Percentiles rank a stretch among this genome's conserved stretches.
phyloP scores from a whole-genome alignment of 2,888 invertebrate genomes.

The Nasonovia ribisnigri region DNA sequence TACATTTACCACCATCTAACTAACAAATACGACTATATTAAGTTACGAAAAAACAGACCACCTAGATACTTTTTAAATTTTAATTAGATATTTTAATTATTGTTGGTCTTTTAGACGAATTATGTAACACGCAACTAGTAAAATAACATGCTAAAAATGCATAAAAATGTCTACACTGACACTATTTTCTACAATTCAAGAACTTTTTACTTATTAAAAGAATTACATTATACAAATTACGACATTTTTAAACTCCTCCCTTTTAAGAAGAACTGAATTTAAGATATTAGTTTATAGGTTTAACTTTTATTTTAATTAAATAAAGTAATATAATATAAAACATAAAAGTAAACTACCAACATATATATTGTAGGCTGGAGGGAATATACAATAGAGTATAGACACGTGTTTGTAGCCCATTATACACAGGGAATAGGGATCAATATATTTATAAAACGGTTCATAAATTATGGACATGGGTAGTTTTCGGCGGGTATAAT shows the following conservation, averaged over 20 bases:
- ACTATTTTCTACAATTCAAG: background rate
- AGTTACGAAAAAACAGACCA: background rate
- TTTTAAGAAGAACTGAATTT: background rate
- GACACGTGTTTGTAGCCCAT: constrained; percentile 45
- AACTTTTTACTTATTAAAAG: constrained; percentile 37
- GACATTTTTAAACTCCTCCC: background rate
- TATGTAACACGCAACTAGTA: constrained; percentile 23
- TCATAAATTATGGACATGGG: constrained; percentile 25
- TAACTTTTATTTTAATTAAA: constrained; percentile 53
- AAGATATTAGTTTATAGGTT: background rate
- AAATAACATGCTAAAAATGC: constrained; percentile 19
- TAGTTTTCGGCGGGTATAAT: constrained; percentile 1
- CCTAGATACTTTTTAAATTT: background rate
- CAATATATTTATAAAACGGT: constrained; percentile 56
- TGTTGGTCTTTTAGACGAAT: background rate
- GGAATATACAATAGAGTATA: constrained; percentile 35
- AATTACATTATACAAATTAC: constrained; percentile 11
- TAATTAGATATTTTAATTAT: background rate
- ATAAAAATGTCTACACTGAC: constrained; percentile 22
- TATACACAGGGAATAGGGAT: constrained; percentile 12
- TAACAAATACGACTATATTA: background rate
- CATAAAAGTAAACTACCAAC: background rate
- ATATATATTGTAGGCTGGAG: background rate
- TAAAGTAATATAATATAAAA: constrained; percentile 31
- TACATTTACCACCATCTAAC: background rate